These are phyloP conservation scores for Urophycis tenuis DNA, from an alignment of 2,797 vertebrate genomes.

Conservation along the genomic window DNA sequence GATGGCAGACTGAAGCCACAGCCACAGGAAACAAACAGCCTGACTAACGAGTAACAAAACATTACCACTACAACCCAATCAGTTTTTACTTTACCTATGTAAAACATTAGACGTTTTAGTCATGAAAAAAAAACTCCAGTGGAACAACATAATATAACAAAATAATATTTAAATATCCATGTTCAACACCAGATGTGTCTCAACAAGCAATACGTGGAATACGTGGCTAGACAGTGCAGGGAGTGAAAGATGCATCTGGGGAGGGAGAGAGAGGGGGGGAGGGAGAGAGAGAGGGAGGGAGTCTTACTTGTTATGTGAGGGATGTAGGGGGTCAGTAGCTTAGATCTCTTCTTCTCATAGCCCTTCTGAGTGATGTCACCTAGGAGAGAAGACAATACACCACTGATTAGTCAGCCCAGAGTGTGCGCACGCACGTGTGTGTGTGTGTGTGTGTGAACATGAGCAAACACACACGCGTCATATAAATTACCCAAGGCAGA, in stretches of 20 bases:
- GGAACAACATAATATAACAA: background rate
- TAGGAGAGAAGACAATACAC: constrained; percentile 66
- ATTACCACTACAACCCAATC: background rate
- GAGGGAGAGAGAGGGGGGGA: constrained; percentile 21
- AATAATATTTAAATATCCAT: background rate
- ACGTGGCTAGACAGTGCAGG: background rate
- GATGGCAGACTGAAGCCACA: constrained; percentile 25
- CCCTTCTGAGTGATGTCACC: constrained; percentile 98
- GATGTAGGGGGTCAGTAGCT: constrained; percentile 85
- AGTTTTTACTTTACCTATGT: background rate
- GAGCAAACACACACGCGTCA: constrained; percentile 24
- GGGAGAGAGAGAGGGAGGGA: no score
- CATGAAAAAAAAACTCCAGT: background rate
- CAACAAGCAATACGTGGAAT: background rate
- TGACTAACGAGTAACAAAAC: background rate
- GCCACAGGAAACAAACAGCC: background rate
- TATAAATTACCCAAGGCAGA: background rate
- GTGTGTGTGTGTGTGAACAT: background rate
- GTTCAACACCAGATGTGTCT: background rate
- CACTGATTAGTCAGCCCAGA: constrained; percentile 53
- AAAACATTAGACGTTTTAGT: background rate
- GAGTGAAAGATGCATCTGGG: background rate
- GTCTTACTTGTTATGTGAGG: constrained; percentile 83
- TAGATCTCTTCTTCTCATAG: constrained; percentile 95
- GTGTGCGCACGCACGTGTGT: no score